Base-by-base conservation (phyloP, 2,888 invertebrate genomes). In the Acrocera orbiculus region DNA sequence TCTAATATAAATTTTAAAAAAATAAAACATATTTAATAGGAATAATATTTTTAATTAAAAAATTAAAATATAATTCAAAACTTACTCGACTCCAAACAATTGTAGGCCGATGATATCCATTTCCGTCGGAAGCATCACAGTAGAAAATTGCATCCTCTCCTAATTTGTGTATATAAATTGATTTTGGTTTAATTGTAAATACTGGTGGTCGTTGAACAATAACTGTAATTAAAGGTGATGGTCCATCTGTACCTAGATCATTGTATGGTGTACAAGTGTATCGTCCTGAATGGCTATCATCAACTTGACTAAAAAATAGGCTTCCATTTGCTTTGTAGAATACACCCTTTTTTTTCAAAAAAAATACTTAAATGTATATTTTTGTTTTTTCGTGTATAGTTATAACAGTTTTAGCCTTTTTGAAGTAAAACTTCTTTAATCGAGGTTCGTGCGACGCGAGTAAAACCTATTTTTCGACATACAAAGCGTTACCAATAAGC, bases 201-300 rank as follows among this genome's bases (percentile, higher is more conserved):
- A 77, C 69, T 15, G 90, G 90, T 23, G 90, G 85, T 42, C 81
- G 74, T 65, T 77, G 76, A 42, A 85, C 83, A 49, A 79, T 70
- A 50, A 85, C 83, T 49, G 76, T 76, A 60, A 92, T 87, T 30
- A 76, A 69, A 20, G 79, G 72, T 34, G 89, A 89, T 16, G 83
- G 71, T 7, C 87, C 85, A 46, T 76, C 80, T 17, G 82, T 77
- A 32, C 90, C 92, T 50, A 89, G 68, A 43, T 76, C 73, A 58
- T 90, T 92, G 63, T 79, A 83, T 28, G 93, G 90, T 16, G 86
- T 87, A 61, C 92, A 93, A 39, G 82, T 77, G 61, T 92, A 92
- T 48, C 73, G 69, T 27, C 92, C 93, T 41, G 77, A 79, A 58
- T 89, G 87, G 6, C 72, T 72, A 52, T 81, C 80, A 52, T 80